Conservation (phyloP, 2,888 invertebrate species). For the Eubasilissa splendida region DNA sequence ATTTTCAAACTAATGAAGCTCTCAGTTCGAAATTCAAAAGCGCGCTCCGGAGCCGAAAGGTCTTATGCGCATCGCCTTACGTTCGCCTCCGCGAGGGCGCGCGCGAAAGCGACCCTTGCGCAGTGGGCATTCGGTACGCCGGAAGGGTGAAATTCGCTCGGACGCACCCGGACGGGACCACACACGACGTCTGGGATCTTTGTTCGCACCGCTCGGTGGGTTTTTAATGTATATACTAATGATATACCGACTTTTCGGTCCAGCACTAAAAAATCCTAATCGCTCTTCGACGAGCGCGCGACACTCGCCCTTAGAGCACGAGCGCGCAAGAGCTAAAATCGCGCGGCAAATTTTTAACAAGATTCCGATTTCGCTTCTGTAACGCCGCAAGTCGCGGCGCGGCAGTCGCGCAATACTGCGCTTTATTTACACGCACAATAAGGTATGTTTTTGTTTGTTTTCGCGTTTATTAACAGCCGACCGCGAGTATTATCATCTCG, state of each 20-base stretch:
- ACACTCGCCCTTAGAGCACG: constrained; percentile 6
- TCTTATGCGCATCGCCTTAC: constrained; percentile 10
- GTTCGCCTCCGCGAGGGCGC: constrained; percentile 16
- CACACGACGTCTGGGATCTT: constrained; percentile 56
- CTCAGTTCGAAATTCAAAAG: constrained; percentile 42
- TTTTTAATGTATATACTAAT: constrained; percentile 54
- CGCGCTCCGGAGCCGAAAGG: constrained; percentile 37
- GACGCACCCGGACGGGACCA: constrained; percentile 44
- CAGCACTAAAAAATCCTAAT: constrained; percentile 30
- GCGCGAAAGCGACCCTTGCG: constrained; percentile 9
- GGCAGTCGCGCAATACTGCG: background rate
- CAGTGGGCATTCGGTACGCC: background rate
- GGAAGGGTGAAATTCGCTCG: constrained; percentile 19
- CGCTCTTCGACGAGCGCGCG: background rate
- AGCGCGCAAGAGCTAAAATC: constrained; percentile 12
- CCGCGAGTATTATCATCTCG: constrained; percentile 28
- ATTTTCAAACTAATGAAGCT: constrained; percentile 41
- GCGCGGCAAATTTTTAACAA: constrained; percentile 45
- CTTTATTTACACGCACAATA: constrained; percentile 6
- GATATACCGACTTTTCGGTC: constrained; percentile 49
- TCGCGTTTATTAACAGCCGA: constrained; percentile 7
- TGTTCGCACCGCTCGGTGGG: constrained; percentile 56
- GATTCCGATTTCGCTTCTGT: constrained; percentile 20
- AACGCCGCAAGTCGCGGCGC: constrained; percentile 12
- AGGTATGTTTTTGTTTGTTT: background rate